Evolutionary conservation across 2,888 invertebrate genomes (phyloP).

Genomic region (Dasysyrphus albostriatus): DNA sequence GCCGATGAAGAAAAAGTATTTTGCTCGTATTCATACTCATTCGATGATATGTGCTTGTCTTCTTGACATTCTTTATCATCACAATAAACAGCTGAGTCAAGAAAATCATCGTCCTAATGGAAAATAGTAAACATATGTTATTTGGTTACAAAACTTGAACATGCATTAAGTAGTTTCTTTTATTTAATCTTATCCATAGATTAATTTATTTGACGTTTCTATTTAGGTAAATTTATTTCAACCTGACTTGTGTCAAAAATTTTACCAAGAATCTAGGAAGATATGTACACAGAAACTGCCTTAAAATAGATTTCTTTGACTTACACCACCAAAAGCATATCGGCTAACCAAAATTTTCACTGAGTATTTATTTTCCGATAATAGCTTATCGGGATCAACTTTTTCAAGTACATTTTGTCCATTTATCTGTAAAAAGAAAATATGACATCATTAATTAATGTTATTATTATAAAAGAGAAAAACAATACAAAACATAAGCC

Average conservation of each 20-base stretch:
- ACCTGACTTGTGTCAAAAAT: too few relatives aligned
- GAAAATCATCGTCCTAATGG: slow-evolving; percentile 80
- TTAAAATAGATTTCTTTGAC: background rate
- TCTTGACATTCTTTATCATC: slow-evolving; percentile 78
- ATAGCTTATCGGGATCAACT: slow-evolving; percentile 85
- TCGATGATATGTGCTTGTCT: slow-evolving; percentile 52
- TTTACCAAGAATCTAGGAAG: too few relatives aligned
- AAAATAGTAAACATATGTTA: background rate
- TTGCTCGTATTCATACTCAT: slow-evolving; percentile 72
- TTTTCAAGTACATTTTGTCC: slow-evolving; percentile 85
- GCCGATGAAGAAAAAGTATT: slow-evolving; percentile 73
- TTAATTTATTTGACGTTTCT: too few relatives aligned
- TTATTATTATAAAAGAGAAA: too few relatives aligned
- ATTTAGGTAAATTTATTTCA: too few relatives aligned
- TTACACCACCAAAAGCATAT: slow-evolving; percentile 83
- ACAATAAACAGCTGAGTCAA: slow-evolving; percentile 80
- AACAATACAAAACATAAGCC: too few relatives aligned
- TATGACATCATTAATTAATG: too few relatives aligned
- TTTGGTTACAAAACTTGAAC: background rate
- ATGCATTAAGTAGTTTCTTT: too few relatives aligned
- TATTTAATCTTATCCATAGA: too few relatives aligned
- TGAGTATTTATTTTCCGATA: slow-evolving; percentile 85
- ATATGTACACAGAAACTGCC: background rate
- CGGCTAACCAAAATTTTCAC: slow-evolving; percentile 86
- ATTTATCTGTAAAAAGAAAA: slow-evolving; percentile 83